Percentiles rank a stretch among this genome's conserved stretches.
Evolutionary conservation across 2,797 vertebrate species (phyloP).

Genomic region (Danio choprae): DNA sequence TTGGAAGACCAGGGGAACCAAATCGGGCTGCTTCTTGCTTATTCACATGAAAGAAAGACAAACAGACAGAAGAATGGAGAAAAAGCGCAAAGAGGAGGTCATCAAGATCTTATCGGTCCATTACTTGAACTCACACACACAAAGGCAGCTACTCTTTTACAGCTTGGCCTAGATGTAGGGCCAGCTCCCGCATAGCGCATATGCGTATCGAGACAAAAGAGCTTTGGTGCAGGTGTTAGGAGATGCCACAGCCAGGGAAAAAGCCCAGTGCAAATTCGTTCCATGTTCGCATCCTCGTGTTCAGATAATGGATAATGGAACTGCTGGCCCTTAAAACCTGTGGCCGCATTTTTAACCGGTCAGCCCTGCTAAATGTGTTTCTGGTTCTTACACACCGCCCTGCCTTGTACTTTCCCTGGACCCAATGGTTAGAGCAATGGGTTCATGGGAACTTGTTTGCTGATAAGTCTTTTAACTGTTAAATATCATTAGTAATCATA

Average conservation of each 20-base stretch:
- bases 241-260: conserved; percentile 68
- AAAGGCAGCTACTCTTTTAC: conserved; percentile 71
- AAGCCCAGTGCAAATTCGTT: conserved; percentile 61
- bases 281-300: conserved; percentile 59
- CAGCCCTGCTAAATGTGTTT: conserved; percentile 46
- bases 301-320: conserved; percentile 58
- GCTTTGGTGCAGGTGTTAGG: conserved; percentile 73
- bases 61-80: conserved; percentile 15
- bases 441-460: conserved; percentile 1
- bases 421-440: conserved; percentile 20
- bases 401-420: conserved; percentile 42
- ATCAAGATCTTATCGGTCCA: conserved; percentile 76
- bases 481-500: background rate
- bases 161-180: conserved; percentile 73
- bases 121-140: conserved; percentile 73
- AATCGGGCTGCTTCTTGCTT: conserved; percentile 2
- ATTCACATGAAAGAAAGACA: conserved; percentile 18
- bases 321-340: conserved; percentile 44
- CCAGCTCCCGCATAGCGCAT: conserved; percentile 60
- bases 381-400: conserved; percentile 53
- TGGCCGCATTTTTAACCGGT: conserved; percentile 51
- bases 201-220: conserved; percentile 67
- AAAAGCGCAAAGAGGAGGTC: conserved; percentile 61
- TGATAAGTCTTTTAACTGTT: conserved; percentile 8
- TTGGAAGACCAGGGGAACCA: conserved; percentile 28